Evolutionary conservation across 1,140 invertebrate species (phyloP).

Genomic region (Drosophila santomea): DNA sequence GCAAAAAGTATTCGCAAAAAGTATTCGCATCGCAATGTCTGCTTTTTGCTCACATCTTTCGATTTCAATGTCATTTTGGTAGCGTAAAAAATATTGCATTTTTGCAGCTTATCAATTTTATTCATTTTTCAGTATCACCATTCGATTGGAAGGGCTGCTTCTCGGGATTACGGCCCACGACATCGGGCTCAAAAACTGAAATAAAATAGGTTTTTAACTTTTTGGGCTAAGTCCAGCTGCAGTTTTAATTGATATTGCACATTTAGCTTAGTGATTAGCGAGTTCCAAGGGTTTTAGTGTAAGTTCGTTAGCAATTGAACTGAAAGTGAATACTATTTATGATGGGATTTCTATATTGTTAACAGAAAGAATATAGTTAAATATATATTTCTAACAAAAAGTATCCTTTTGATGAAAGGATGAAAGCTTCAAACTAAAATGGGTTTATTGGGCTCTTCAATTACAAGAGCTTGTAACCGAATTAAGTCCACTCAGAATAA

Average conservation of each 20-base stretch:
- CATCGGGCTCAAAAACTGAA: conserved; percentile 1
- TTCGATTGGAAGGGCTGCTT: not conserved
- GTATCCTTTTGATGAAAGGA: no score
- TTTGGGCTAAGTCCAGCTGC: not conserved
- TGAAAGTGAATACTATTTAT: no score
- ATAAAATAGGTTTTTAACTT: not conserved
- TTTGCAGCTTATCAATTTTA: conserved; percentile 29
- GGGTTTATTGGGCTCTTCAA: conserved; percentile 8
- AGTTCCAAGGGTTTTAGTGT: not conserved
- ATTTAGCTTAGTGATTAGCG: conserved; percentile 14
- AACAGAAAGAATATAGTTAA: no score
- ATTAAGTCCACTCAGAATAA: conserved; percentile 35
- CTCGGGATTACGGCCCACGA: conserved; percentile 6
- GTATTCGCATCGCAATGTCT: not conserved
- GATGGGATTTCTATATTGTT: no score
- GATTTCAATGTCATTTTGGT: conserved; percentile 27
- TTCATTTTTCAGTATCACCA: conserved; percentile 1
- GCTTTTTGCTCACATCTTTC: conserved; percentile 10
- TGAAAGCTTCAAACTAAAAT: not conserved
- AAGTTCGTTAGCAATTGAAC: no score
- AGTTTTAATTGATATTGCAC: conserved; percentile 3
- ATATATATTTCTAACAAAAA: no score
- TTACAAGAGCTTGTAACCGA: conserved; percentile 2
- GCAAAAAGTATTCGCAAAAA: conserved; percentile 11
- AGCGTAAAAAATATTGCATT: conserved; percentile 9